Base-by-base conservation (phyloP, 2,113 vertebrate genomes). In the Apus apus region DNA sequence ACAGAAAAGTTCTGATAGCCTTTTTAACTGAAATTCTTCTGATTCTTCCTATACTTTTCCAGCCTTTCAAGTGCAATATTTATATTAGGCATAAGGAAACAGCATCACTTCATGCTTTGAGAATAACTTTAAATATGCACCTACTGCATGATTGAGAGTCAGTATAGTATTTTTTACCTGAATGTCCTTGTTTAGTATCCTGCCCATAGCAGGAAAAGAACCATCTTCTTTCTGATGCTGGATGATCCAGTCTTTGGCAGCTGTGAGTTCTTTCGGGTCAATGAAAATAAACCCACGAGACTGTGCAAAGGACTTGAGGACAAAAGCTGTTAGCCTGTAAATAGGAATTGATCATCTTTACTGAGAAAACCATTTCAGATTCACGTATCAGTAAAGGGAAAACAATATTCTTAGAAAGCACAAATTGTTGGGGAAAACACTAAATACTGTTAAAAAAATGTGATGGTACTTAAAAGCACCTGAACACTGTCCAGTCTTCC, bases 231-330 rank as follows among this genome's bases (percentile, higher is more conserved):
- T 98, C 97, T 99, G 99, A 75, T 99, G 98, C 93, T 95, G 98
- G 91, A 99, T 98, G 81, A 99, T 98, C 99, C 99, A 99, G 71
- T 98, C 97, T 94, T 99, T 99, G 86, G 99, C 98, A 9, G 98
- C 97, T 20, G 94, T 96, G 64, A 99, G 98, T 82, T 99, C 99
- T 89, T 98, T 98, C 0, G 98, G 99, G 85, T 99, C 99, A 51
- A 99, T 99, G 96, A 98, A 99, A 97, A 99, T 98, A 97, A 99
- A 99, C 50, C 98, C 98, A n/a, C 98, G 98, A 8, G 99, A 99
- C 97, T 99, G 99, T 36, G 99, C 98, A 46, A 99, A 99, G 80
- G 99, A 99, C 97, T 99, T 99, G 72, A 99, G 97, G 76, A 99
- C 99, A 96, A 99, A 99, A 15, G 99, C 99, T 8, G 99, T 99